Evolutionary conservation across 1,140 invertebrate genomes (phyloP), one percentile per base, ranked within the genome.

Genomic region (Dendroctonus valens): DNA sequence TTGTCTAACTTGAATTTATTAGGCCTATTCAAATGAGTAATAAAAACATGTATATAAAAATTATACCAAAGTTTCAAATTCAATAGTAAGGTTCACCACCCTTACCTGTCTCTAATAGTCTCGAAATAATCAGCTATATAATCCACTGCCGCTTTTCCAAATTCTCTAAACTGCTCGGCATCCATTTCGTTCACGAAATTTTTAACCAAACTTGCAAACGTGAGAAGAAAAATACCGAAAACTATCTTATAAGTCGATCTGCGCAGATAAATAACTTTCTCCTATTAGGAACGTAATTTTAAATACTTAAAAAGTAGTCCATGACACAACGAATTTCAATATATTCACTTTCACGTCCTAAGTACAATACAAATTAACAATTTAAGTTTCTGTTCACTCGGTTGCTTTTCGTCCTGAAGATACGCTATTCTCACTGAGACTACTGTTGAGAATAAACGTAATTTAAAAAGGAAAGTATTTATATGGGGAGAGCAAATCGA

Each of bases 51-150:
- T 26, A 26, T 3, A 26, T 26, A 3, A 26, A 26, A 26, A 26
- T 2, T 26, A 26, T 26, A 26, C 26, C 3, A 2, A 26, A 26
- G 26, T 26, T 26, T 3, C 3, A 26, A 26, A 26, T 26, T 26
- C 26, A 26, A 26, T 26, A 26, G 26, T 26, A 26, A 26, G 3
- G 26, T 1, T 26, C 26, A 1, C 26, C 26, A 26, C 26, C 1
- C 26, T 26, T 81, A 87, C 81, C 86, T 79, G 12, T 90, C 83
- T 51, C 88, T 79, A 54, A 94, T 88, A 60, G 84, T 89, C 48
- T 92, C 88, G 70, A 87, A 74, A 71, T 93, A 96, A 79, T 94
- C 86, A 0, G 90, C 89, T 0, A 93, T 82, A 67, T 87, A 87
- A 76, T 93, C 90, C 41, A 93, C 83, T 9, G 86, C 83, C 1